Evolutionary conservation across 2,888 invertebrate species (phyloP), one percentile per base, ranked within the genome.

Genomic region (Leuctra nigra): DNA sequence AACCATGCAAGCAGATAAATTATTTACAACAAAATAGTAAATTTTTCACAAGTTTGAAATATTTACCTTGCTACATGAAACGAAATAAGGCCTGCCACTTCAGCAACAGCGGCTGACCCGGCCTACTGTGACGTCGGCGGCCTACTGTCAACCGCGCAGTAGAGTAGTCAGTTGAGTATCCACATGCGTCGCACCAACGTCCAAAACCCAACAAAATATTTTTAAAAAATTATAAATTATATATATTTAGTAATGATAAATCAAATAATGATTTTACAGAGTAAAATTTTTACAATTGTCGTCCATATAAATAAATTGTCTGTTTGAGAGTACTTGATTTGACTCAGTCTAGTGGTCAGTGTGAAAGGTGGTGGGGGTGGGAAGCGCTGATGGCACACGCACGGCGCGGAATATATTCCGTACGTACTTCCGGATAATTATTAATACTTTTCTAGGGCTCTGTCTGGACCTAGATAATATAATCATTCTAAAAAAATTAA

Each of bases 21-120:
- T 22, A 53, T 44, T 57, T 48, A 23, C 53, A 56, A 29, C 22
- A 58, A 22, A 38, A 36, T 44, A 18, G 25, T n/a, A 50, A 18
- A 33, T 35, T 50, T 35, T 50, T 36, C 53, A 39, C 53, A 53
- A 53, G 39, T 36, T 14, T 66, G 65, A 65, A 68, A 68, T 68
- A 70, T 70, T 72, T 72, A 72, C 72, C 72, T 72, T 71, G 72
- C 64, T 64, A 63, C 64, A 64, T 64, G 64, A 62, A 64, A 63
- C 61, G 60, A 62, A 64, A 63, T 61, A 62, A 62, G 58, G 63
- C 62, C 60, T 61, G 61, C 61, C 63, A 62, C 63, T 62, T 62
- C 59, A 60, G 60, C 62, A 60, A 59, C 61, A 61, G 64, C 62
- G 60, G 64, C 61, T 58, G 62, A 59, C 63, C 61, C 64, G 62